Base-by-base conservation (phyloP, 2,113 vertebrate species). In the Lota lota region DNA sequence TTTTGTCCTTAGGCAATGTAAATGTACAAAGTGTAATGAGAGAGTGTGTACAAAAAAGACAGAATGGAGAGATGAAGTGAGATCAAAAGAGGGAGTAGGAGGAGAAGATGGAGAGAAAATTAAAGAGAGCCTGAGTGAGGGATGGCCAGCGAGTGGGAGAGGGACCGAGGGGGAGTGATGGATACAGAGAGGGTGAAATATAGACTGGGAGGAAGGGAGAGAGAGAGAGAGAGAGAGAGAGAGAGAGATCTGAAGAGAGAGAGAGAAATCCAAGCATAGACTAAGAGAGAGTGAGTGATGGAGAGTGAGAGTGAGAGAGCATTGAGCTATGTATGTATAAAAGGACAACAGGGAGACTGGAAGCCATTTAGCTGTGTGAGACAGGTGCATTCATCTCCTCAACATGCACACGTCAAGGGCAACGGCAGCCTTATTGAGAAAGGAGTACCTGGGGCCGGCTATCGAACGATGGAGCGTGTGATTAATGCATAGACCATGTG, bases 371-470 rank as follows among this genome's bases (percentile, higher is more conserved):
- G 84, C 77, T 88, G 40, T 82, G 82, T 4, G 21, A 92, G 93
- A 92, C 91, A 94, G 92, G 90, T 93, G 92, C 88, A 92, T 94
- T 91, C 76, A 91, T 93, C 91, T 87, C 86, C 56, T 66, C 66
- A 64, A 69, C 20, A 77, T 75, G 88, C 88, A 88, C 86, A 90
- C 76, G 78, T 82, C 64, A 77, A 68, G 88, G 88, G 91, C 92
- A 91, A 88, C 83, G 53, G 65, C 86, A 70, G 53, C 88, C 85
- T 82, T 73, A 80, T 83, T 77, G 70, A 58, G 74, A 67, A 33
- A 22, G 65, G 80, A 79, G 78, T 82, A 86, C 69, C 78, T 11
- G 70, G 21, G 61, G 21, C 18, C 56, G 18, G 76, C 69, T 83
- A 72, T 57, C 47, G 14, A 75, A 22, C 80, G 79, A 83, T 72